Conservation (phyloP, 1,140 invertebrate genomes). For the Brachionus calyciflorus region DNA sequence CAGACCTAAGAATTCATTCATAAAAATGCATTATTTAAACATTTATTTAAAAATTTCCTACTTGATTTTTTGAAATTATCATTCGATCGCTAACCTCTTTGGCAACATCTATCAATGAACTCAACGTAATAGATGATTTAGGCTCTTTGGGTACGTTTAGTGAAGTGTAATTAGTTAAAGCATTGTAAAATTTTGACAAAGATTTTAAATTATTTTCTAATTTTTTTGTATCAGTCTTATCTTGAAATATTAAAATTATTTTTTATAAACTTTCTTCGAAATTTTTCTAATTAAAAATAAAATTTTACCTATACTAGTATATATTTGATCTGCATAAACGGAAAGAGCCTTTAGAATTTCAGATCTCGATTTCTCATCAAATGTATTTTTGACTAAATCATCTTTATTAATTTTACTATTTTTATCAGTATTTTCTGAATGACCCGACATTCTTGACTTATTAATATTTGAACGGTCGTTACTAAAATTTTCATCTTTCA, state of each 20-base stretch:
- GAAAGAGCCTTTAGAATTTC: constrained; percentile 35
- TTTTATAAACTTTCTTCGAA: not conserved
- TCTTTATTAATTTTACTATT: not conserved
- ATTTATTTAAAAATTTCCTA: not conserved
- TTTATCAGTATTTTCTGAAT: not conserved
- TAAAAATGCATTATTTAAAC: no score
- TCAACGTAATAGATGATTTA: not conserved
- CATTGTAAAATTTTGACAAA: constrained; percentile 37
- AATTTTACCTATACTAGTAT: constrained; percentile 5
- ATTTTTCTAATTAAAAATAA: no score
- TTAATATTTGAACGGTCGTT: not conserved
- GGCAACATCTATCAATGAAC: constrained; percentile 18
- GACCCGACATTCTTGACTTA: not conserved
- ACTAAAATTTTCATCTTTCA: not conserved
- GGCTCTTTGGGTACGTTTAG: not conserved
- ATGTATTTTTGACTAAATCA: not conserved
- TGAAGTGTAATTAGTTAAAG: not conserved
- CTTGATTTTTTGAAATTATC: constrained; percentile 40
- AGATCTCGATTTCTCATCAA: constrained; percentile 32
- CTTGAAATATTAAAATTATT: not conserved
- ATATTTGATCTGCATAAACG: constrained; percentile 25
- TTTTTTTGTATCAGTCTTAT: constrained; percentile 2
- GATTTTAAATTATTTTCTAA: constrained; percentile 20
- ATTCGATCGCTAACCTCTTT: constrained; percentile 39
- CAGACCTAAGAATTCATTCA: no score